These are phyloP conservation scores for Scotopteryx bipunctaria DNA, from an alignment of 2,888 invertebrate species.

Conservation along the genomic window DNA sequence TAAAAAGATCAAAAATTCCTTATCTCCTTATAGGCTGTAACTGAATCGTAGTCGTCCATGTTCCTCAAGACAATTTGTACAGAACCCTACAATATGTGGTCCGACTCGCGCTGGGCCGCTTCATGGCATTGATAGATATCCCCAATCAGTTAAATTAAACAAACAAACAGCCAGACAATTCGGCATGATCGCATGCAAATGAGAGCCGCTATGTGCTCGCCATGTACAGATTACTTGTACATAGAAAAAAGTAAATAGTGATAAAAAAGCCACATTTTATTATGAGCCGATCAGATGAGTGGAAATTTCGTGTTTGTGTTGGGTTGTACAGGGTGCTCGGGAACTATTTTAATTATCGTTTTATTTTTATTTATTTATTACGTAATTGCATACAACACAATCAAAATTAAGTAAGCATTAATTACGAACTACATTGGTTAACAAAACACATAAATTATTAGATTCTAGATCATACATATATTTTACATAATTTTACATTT, in stretches of 20 bases:
- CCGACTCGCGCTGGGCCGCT: not conserved
- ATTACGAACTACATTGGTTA: too few species aligned
- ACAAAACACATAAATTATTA: too few species aligned
- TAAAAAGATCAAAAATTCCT: too few species aligned
- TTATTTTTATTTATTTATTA: not conserved
- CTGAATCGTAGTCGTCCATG: too few species aligned
- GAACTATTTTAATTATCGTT: not conserved
- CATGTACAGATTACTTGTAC: constrained; percentile 61
- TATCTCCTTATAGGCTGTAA: too few species aligned
- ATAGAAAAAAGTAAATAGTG: constrained; percentile 83
- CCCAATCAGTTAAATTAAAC: constrained; percentile 35
- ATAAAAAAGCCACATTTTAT: constrained; percentile 82
- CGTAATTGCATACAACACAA: too few species aligned
- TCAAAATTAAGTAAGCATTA: too few species aligned
- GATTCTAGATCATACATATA: too few species aligned
- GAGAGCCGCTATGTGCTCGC: constrained; percentile 44
- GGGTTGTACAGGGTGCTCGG: constrained; percentile 57
- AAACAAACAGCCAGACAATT: constrained; percentile 41
- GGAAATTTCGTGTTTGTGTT: constrained; percentile 62
- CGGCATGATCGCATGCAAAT: constrained; percentile 44
- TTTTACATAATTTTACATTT: too few species aligned
- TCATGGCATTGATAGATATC: constrained; percentile 15
- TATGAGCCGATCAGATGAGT: constrained; percentile 75
- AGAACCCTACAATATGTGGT: not conserved
- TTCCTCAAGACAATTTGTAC: too few species aligned